Evolutionary conservation across 2,888 invertebrate species (phyloP), one percentile per base, ranked within the genome.

Genomic region (Sphecodes monilicornis): DNA sequence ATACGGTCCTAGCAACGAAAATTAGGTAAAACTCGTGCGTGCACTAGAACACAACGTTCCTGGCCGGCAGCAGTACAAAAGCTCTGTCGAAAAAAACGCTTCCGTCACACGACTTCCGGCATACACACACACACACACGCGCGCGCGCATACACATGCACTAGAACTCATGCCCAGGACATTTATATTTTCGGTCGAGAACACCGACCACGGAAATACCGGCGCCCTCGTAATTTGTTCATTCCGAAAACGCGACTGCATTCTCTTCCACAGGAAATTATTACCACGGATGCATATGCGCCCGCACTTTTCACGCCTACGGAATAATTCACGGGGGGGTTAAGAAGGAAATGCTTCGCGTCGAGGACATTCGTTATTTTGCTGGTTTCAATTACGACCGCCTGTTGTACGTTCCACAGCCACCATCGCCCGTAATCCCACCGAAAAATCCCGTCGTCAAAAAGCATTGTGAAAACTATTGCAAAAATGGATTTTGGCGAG

Each of bases 91-190:
- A 71, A 79, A 80, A 85, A 85, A 76, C 57, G 71, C 66, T 79
- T 60, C 75, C 70, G 83, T 79, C 82, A 54, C 84, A 72, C 73
- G 85, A 83, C 85, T 76, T 80, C 76, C 84, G 73, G 57, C 50
- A 13, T 64, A 22, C 64, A 60, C 6, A 43, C 70, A 46, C 68
- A n/a, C 54, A 6, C 6, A 43, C 70, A 46, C 68, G 18, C 54
- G 2, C 32, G 41, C 41, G 11, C 54, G 3, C 5, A 16, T 1
- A 16, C 57, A 6, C 13, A 1, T 5, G 16, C 29, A 2, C 26
- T n/a, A 10, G 50, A 50, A 50, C 50, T 26, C 60, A 29, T 29
- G 60, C 22, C 8, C 79, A 36, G 60, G 69, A 76, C 80, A 41
- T 84, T 83, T 76, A 76, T 83, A 76, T 73, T 83, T 80, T 76